Base-by-base conservation (phyloP, 2,797 vertebrate species). In the Malurus splendens region DNA sequence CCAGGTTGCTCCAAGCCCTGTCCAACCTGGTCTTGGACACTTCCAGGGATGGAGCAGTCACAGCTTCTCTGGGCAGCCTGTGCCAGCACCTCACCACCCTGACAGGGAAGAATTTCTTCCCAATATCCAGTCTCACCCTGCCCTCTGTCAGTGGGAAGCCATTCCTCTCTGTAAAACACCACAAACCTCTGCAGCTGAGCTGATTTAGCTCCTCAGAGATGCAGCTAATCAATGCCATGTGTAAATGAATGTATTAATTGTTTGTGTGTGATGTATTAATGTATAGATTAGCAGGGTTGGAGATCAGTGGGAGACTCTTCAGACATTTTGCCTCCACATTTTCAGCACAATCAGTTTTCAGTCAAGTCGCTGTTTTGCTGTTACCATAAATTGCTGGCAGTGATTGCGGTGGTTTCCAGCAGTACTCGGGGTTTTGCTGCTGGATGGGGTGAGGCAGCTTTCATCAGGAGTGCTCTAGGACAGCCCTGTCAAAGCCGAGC, bases 391-490 rank as follows among this genome's bases (percentile, higher is more conserved):
- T 73, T 32, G 51, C 75, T 78, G 5, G 8, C 36, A 12, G 88
- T 67, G 51, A 76, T 60, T 79, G 57, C 27, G 0, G 64, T 32
- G 2, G 39, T 64, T 93, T 64, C 64, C 72, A 66, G 77, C 61
- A n/a, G 1, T 30, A 27, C 28, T 51, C 56, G 3, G 47, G 59
- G 59, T 28, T 84, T 18, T 70, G 81, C 80, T 82, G 82, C 54
- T 67, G 86, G 62, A 5, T 67, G 67, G 60, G 72, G 39, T 3
- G 8, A 48, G 64, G 76, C 47, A 51, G 30, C 67, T 93, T 92
- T 82, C 74, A 84, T 86, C 90, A 84, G 51, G 18, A 72, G 71
- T 56, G 76, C 90, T 73, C 60, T 67, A 23, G 94, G 91, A 94
- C 82, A 44, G 64, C 76, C 64, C 79, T 62, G 75, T 77, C 89